phyloP scores from a whole-genome alignment of 2,888 invertebrate species.

The Harpagoxenus sublaevis region DNA sequence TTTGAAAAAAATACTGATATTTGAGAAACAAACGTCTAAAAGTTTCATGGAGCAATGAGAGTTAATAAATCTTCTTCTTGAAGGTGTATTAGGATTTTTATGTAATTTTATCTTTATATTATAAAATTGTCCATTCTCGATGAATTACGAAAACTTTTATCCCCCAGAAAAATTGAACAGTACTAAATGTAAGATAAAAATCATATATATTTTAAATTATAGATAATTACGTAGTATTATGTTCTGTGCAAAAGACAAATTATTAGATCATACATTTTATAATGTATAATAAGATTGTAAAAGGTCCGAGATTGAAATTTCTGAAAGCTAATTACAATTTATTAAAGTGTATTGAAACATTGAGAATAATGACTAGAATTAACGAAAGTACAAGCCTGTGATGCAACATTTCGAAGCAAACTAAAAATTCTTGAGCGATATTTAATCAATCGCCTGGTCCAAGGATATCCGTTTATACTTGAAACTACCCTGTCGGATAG shows the following conservation, averaged over 20 bases:
- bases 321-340: neutral
- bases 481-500: constrained; percentile 6
- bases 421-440: constrained; percentile 46
- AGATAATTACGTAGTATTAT: neutral
- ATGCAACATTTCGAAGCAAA: neutral
- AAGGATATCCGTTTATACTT: constrained; percentile 17
- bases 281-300: neutral
- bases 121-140: neutral
- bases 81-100: neutral
- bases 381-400: neutral
- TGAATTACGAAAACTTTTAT: neutral
- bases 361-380: neutral
- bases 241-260: neutral
- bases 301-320: neutral
- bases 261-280: neutral
- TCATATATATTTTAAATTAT: neutral
- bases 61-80: neutral
- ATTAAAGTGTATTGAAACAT: neutral
- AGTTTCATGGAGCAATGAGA: neutral
- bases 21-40: neutral
- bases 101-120: neutral
- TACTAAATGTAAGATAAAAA: neutral
- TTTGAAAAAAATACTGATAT: neutral
- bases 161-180: neutral
- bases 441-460: constrained; percentile 34